phyloP scores from a whole-genome alignment of 2,113 vertebrate species.

The Trachemys scripta region DNA sequence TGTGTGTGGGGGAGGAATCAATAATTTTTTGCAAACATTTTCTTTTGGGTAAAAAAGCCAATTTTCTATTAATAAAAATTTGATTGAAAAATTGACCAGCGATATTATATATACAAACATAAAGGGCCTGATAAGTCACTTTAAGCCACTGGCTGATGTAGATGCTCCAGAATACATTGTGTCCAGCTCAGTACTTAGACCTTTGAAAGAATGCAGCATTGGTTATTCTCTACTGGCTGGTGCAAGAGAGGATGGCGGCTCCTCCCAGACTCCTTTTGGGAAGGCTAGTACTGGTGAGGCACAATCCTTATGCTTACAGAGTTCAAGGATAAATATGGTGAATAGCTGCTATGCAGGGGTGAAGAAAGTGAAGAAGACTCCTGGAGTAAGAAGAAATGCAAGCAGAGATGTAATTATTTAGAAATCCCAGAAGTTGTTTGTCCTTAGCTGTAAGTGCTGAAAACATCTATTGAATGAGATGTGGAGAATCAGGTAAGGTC shows the following conservation, averaged over 20 bases:
- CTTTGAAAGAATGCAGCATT: background rate
- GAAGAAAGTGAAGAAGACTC: background rate
- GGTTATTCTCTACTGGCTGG: background rate
- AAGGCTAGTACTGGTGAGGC: background rate
- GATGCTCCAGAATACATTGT: no score
- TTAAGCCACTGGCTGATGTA: background rate
- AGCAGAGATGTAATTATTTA: background rate
- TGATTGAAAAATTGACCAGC: background rate
- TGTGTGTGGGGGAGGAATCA: no score
- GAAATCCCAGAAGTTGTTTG: slow-evolving; percentile 6
- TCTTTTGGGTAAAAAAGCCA: background rate
- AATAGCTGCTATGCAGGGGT: background rate
- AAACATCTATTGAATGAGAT: background rate
- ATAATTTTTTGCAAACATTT: background rate
- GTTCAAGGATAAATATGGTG: background rate
- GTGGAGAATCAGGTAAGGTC: background rate
- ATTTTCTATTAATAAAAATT: background rate
- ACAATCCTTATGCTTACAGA: background rate
- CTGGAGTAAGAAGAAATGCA: background rate
- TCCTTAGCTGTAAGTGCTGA: background rate
- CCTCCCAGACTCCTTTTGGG: background rate
- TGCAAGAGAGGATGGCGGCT: background rate
- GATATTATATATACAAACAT: background rate
- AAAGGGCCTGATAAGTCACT: background rate
- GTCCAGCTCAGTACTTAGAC: background rate